Base-by-base conservation (phyloP, 2,113 vertebrate species). In the Marmota flaviventris region DNA sequence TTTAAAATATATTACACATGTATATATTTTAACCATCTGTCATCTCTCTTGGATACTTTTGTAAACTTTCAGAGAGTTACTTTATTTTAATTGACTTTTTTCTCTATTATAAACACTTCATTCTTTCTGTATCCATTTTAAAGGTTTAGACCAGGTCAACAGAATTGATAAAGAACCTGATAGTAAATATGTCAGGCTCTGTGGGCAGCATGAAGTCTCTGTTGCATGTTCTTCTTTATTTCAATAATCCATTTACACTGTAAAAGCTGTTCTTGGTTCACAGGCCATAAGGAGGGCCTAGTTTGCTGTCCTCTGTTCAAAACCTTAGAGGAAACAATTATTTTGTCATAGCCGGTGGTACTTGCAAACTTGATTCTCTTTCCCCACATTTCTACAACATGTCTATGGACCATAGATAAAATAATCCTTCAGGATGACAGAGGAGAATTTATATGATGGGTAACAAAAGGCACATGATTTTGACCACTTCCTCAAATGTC, bases 401-500 rank as follows among this genome's bases (percentile, higher is more conserved):
- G 69, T 84, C 53, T 83, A 94, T 72, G 91, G 29, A 93, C 34
- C 94, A 48, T 92, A 96, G 96, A 86, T 96, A 90, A 96, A 92
- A 51, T 37, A 42, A 89, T 89, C 61, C 25, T 85, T 69, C 56
- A 89, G 83, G 78, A 93, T 91, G 92, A 53, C 51, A 97, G 29
- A n/a, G 97, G 25, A 89, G 45, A 79, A 69, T 82, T 95, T 94
- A 58, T 92, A 20, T 89, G 79, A 51, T 76, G 17, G 34, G n/a
- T 61, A 89, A 85, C 42, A 58, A 56, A 76, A 96, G 94, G n/a
- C 48, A 37, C 53, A 14, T 77, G 51, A 75, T 85, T 97, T 97
- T 96, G 13, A 75, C 91, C 84, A 82, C 58, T 96, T 96, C 63
- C 39, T 96, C n/a, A 32, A 10, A 65, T 69, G 8, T 11, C 0